These are phyloP conservation scores for Lipophrys pholis DNA, from an alignment of 2,113 vertebrate species.

Conservation along the genomic window DNA sequence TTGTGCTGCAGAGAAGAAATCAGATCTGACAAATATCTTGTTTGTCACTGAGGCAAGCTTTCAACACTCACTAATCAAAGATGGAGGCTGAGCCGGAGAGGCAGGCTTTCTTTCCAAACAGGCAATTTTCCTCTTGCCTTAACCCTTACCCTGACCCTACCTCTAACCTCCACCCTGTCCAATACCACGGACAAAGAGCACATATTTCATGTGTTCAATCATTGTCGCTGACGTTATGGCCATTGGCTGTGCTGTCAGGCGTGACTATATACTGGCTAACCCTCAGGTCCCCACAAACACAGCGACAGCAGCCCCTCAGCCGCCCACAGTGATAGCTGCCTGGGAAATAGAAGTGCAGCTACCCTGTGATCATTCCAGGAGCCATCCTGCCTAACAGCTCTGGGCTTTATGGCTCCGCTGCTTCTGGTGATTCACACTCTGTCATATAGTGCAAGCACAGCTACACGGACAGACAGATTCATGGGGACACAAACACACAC, in stretches of 20 bases:
- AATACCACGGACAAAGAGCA: constrained; percentile 76
- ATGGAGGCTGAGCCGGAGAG: constrained; percentile 38
- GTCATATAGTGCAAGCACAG: constrained; percentile 73
- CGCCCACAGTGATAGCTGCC: constrained; percentile 67
- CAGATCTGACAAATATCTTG: constrained; percentile 69
- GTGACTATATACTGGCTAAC: constrained; percentile 68
- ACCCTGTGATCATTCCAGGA: constrained; percentile 77
- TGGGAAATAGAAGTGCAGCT: constrained; percentile 64
- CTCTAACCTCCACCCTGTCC: constrained; percentile 76
- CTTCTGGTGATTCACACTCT: constrained; percentile 73
- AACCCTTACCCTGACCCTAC: constrained; percentile 76
- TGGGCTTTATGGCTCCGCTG: constrained; percentile 74
- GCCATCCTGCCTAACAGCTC: constrained; percentile 78
- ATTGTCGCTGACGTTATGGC: constrained; percentile 76
- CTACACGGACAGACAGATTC: constrained; percentile 72
- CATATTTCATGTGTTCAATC: constrained; percentile 82
- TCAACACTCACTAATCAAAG: constrained; percentile 63
- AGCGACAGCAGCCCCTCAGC: constrained; percentile 50
- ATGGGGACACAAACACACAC: constrained; percentile 33
- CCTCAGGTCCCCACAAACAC: constrained; percentile 59
- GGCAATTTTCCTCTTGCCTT: constrained; percentile 79
- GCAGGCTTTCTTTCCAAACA: constrained; percentile 66
- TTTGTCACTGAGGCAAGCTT: constrained; percentile 62
- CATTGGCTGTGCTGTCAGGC: constrained; percentile 74
- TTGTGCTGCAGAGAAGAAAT: constrained; percentile 60